Evolutionary conservation across 2,797 vertebrate genomes (phyloP), one percentile per base, ranked within the genome.

Genomic region (Craterocephalus amniculus): DNA sequence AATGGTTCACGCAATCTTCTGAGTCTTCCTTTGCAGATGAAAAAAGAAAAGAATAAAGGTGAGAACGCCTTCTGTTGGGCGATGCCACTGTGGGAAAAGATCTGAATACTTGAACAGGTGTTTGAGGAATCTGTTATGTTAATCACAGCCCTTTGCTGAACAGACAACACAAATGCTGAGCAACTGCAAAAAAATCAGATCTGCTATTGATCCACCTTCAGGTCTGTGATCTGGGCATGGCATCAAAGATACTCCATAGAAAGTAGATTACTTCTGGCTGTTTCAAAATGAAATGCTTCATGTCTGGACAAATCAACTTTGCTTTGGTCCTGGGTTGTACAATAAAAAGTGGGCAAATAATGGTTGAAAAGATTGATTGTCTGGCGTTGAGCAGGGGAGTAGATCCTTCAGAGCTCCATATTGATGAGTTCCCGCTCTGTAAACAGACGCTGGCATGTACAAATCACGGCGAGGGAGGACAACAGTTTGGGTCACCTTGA

Each of bases 401-500:
- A 14, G 45, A 32, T 60, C 67, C 69, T 52, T 58, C 32, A 54
- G 45, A 31, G 40, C 7, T 31, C 68, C 56, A 20, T 67, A 57
- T 59, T 59, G 72, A 75, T 76, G 84, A 61, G 61, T 29, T 66
- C 3, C 65, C 45, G 1, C 72, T 87, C 63, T 76, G 72, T 87
- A 89, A 88, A 90, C 87, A 87, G 84, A 87, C 76, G 43, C 62
- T 66, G 73, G 52, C 65, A 63, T 79, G 70, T 64, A 80, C 83
- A 86, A 83, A 84, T 88, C 77, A 74, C 71, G 29, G 61, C 36
- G 76, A 76, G 70, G 51, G 40, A 69, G 70, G 58, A 81, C 45
- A 87, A 82, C 78, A 79, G 71, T 87, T 81, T 81, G 71, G 86
- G 89, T 92, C 91, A 92, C 88, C 90, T 92, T 92, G 90, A 92